Conservation (phyloP, 2,797 vertebrate genomes). For the Hozukius guyotensis region DNA sequence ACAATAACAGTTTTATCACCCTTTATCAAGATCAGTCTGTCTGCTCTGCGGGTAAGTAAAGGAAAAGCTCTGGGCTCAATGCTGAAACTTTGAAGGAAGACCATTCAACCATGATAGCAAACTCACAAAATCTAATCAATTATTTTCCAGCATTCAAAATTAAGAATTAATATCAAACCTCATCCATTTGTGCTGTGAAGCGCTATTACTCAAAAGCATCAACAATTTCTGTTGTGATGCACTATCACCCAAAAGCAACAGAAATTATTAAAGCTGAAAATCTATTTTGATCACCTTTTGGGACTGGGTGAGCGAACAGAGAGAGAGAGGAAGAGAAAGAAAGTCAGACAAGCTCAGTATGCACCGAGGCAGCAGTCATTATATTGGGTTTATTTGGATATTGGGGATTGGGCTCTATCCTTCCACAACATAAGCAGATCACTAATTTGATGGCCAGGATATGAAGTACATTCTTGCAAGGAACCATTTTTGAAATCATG, state of each 20-base stretch:
- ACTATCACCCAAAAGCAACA: background rate
- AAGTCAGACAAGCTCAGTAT: background rate
- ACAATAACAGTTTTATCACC: conserved; percentile 28
- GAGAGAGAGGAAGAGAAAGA: background rate
- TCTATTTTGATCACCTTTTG: background rate
- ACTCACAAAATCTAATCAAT: conserved; percentile 12
- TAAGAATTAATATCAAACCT: background rate
- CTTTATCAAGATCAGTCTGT: conserved; percentile 2
- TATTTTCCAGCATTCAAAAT: background rate
- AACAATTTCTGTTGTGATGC: background rate
- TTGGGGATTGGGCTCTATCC: background rate
- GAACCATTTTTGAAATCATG: background rate
- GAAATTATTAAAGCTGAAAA: background rate
- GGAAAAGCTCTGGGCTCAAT: background rate
- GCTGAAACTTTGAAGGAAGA: conserved; percentile 8
- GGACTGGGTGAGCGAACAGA: background rate
- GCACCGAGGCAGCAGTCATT: background rate
- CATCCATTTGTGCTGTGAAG: background rate
- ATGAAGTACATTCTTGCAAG: background rate
- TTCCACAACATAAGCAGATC: background rate
- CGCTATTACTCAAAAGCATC: background rate
- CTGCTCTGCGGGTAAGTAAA: conserved; percentile 9
- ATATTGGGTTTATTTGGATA: background rate
- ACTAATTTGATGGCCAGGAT: background rate
- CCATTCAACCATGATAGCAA: conserved; percentile 9